Evolutionary conservation across 1,140 invertebrate species (phyloP).

Genomic region (Armadillidium nasatum): DNA sequence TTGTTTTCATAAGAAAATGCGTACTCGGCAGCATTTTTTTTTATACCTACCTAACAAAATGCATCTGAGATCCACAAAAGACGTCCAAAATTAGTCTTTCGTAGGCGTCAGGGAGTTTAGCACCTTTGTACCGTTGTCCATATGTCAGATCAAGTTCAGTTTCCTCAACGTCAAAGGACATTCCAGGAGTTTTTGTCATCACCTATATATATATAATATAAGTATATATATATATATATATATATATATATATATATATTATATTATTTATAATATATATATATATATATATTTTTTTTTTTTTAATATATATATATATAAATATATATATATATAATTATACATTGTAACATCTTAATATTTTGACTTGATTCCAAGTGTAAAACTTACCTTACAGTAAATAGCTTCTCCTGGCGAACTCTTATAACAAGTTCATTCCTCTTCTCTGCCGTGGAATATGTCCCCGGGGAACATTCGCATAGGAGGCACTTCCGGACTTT

Average conservation of each 20-base stretch:
- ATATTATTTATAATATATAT: no score
- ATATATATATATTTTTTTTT: no score
- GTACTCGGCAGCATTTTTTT: not conserved
- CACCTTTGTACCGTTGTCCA: constrained; percentile 77
- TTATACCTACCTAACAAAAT: constrained; percentile 78
- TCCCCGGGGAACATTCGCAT: constrained; percentile 93
- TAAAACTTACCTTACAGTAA: constrained; percentile 60
- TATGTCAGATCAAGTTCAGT: constrained; percentile 97
- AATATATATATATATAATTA: no score
- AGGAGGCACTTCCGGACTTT: no score
- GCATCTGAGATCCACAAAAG: constrained; percentile 96
- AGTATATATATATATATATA: no score
- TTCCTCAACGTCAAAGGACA: constrained; percentile 93
- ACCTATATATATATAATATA: no score
- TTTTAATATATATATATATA: no score
- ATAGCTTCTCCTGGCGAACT: constrained; percentile 96
- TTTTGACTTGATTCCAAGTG: no score
- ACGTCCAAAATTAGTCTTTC: constrained; percentile 95
- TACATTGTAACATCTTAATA: no score
- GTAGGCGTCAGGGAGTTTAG: constrained; percentile 93
- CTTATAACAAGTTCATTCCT: constrained; percentile 96
- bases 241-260: no score
- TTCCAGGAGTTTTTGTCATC: constrained; percentile 96
- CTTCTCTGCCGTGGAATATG: constrained; percentile 88
- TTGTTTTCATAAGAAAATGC: not conserved